These are phyloP conservation scores for Triplophysa dalaica DNA, from an alignment of 2,113 vertebrate species.

Conservation along the genomic window DNA sequence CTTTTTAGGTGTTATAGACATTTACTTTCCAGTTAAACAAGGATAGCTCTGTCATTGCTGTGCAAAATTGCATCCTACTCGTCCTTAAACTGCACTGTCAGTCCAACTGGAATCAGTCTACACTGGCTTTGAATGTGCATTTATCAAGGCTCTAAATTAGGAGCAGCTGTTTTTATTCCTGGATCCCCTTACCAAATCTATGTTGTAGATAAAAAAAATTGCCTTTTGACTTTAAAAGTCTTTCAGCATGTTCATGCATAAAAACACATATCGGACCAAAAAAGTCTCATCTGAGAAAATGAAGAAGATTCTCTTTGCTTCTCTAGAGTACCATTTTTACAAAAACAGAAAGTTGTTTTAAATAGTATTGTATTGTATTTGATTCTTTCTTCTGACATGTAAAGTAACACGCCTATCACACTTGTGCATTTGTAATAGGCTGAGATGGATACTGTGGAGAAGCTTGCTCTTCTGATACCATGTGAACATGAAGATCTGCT, in stretches of 20 bases:
- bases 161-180: constrained; percentile 48
- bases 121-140: constrained; percentile 33
- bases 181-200: constrained; percentile 41
- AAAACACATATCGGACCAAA: constrained; percentile 16
- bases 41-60: neutral
- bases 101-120: constrained; percentile 53
- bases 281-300: neutral
- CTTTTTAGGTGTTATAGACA: neutral
- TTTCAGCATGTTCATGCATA: constrained; percentile 1
- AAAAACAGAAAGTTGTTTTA: neutral
- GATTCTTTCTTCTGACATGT: neutral
- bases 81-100: neutral
- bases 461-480: constrained; percentile 84
- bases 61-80: neutral
- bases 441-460: constrained; percentile 85
- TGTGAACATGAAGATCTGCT: constrained; percentile 86
- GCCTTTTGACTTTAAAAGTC: constrained; percentile 31
- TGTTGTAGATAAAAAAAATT: constrained; percentile 47
- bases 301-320: neutral
- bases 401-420: neutral
- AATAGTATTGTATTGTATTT: neutral
- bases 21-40: neutral
- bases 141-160: constrained; percentile 45
- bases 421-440: constrained; percentile 71
- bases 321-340: neutral